Conservation (phyloP, 2,113 vertebrate species). For the Melozone crissalis region DNA sequence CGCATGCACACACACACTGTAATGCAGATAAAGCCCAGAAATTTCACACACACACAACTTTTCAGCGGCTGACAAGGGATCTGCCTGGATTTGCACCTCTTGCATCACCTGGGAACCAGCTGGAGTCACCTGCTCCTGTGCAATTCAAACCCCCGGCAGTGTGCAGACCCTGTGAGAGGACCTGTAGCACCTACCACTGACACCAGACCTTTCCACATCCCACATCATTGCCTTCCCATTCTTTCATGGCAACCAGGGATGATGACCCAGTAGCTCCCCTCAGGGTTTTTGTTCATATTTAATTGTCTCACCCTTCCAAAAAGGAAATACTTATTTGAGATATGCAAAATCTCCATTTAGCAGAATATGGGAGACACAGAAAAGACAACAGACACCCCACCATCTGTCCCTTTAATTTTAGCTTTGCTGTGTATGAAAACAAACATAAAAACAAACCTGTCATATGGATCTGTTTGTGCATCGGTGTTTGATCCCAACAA, state of each 20-base stretch:
- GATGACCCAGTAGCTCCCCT: background rate
- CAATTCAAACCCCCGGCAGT: background rate
- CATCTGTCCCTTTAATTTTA: background rate
- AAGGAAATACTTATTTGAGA: background rate
- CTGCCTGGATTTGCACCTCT: background rate
- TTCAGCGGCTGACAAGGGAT: background rate
- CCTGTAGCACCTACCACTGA: background rate
- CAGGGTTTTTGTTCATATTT: background rate
- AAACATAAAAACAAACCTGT: background rate
- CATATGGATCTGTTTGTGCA: background rate
- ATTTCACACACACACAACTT: background rate
- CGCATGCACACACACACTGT: background rate
- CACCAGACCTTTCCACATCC: background rate
- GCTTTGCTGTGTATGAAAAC: background rate
- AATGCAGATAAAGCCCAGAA: conserved; percentile 17
- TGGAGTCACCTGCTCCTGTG: background rate
- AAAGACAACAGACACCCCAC: background rate
- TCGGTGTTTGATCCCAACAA: background rate
- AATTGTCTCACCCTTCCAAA: background rate
- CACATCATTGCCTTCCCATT: background rate
- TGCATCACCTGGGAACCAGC: background rate
- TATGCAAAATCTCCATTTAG: background rate
- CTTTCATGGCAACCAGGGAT: background rate
- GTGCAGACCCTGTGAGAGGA: background rate
- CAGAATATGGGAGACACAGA: background rate